Evolutionary conservation across 37 sponge, comb jelly and placozoan species (phyloP).

Genomic region (Aphrocallistes beatrix): DNA sequence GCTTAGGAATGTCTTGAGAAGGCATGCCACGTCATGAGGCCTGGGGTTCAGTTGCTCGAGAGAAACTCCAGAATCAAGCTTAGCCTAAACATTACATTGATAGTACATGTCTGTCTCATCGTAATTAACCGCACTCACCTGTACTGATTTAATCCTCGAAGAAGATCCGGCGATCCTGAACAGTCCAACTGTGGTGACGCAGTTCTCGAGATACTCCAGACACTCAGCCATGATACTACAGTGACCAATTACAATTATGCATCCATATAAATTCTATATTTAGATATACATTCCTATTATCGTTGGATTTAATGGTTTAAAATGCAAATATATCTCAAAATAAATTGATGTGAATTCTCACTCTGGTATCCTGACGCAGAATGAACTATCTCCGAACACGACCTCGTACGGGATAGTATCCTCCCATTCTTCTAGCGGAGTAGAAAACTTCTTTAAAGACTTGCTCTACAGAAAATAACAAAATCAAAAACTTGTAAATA

Average conservation of each 20-base stretch:
- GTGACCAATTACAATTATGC: background rate
- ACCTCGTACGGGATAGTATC: background rate
- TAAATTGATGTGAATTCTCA: background rate
- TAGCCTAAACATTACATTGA: background rate
- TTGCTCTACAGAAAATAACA: background rate
- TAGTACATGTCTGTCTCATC: background rate
- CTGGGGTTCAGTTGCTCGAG: background rate
- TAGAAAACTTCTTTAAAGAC: background rate
- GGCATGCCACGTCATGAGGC: background rate
- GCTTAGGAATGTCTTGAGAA: constrained; percentile 13
- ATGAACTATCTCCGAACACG: background rate
- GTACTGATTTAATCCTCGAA: background rate
- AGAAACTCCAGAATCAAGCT: background rate
- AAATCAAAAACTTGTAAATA: too few relatives aligned
- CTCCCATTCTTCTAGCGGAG: background rate
- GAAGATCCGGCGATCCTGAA: background rate
- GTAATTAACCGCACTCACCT: background rate
- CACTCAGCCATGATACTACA: background rate
- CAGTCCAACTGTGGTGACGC: background rate
- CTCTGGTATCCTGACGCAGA: background rate
- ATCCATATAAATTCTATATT: background rate
- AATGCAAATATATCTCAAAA: background rate
- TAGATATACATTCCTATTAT: background rate
- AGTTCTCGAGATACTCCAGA: constrained; percentile 1
- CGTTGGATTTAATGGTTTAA: background rate